Evolutionary conservation across 2,797 vertebrate species (phyloP).

Genomic region (Benthosema pterotum): DNA sequence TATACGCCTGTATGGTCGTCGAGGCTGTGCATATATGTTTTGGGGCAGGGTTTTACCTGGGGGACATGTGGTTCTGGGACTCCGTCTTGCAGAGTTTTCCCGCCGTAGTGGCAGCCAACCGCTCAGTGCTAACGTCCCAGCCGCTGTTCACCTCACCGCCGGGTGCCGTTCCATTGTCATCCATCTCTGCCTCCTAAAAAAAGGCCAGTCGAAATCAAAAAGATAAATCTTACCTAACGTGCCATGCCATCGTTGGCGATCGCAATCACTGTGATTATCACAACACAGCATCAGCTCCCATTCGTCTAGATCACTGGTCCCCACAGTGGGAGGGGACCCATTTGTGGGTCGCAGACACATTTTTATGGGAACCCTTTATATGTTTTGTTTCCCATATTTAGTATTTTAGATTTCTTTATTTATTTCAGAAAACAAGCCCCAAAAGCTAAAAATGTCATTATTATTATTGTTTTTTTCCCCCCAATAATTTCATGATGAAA

Average conservation of each 20-base stretch:
- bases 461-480: too few species aligned
- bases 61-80: constrained; percentile 87
- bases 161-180: constrained; percentile 60
- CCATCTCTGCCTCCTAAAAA: constrained; percentile 73
- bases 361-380: too few species aligned
- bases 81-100: constrained; percentile 86
- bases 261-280: constrained; percentile 19
- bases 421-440: too few species aligned
- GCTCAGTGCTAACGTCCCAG: constrained; percentile 81
- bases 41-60: constrained; percentile 72
- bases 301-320: not conserved
- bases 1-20: too few species aligned
- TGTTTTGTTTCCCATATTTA: too few species aligned
- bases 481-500: too few species aligned
- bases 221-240: constrained; percentile 1
- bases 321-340: not conserved
- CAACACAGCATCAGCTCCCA: constrained; percentile 15
- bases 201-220: constrained; percentile 4
- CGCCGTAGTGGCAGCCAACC: constrained; percentile 73
- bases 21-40: constrained; percentile 20
- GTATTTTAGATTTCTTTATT: too few species aligned
- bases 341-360: too few species aligned
- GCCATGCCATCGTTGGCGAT: not conserved
- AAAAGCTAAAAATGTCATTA: too few species aligned
- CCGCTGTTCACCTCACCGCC: constrained; percentile 69